Evolutionary conservation across 2,113 vertebrate species (phyloP), one percentile per base, ranked within the genome.

Genomic region (Lucifuga dentata): DNA sequence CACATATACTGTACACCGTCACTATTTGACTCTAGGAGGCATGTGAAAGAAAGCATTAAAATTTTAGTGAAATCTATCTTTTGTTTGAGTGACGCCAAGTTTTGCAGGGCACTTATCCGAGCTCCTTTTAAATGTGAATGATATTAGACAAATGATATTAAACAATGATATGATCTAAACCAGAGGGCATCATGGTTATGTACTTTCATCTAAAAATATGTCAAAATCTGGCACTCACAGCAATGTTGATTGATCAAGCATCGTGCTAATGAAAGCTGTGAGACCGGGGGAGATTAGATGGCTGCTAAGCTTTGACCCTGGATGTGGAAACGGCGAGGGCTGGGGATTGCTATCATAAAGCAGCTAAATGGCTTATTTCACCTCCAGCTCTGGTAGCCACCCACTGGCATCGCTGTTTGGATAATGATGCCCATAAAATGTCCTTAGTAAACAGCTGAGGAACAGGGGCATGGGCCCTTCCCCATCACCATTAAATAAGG

Each of bases 341-440:
- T 43, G 80, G 77, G 85, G 83, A 85, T 86, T 73, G 89, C 89
- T 83, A 76, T 91, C 92, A 92, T 91, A 91, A 94, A 94, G 89
- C 56, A 83, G 82, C 89, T 92, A 93, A 93, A 92, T 90, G 82
- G 91, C 88, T 91, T 91, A 91, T 92, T 93, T 91, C 87, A 93
- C 91, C 93, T 93, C 93, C 85, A 91, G 91, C 93, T 92, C 93
- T 92, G 91, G 92, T 91, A 87, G 74, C 85, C 88, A 85, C 86
- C 91, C 85, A 90, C 90, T 75, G 92, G 90, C 78, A 82, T 84
- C 85, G 59, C 80, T 67, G 71, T 78, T 86, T 79, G 79, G 79
- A 88, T 88, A 89, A 92, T 89, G 92, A 95, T 90, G 88, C 86
- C 88, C 91, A 86, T 92, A 93, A n/a, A 93, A 91, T 90, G 90